These are phyloP conservation scores for Ia io DNA, from an alignment of 2,113 vertebrate species.

Conservation along the genomic window DNA sequence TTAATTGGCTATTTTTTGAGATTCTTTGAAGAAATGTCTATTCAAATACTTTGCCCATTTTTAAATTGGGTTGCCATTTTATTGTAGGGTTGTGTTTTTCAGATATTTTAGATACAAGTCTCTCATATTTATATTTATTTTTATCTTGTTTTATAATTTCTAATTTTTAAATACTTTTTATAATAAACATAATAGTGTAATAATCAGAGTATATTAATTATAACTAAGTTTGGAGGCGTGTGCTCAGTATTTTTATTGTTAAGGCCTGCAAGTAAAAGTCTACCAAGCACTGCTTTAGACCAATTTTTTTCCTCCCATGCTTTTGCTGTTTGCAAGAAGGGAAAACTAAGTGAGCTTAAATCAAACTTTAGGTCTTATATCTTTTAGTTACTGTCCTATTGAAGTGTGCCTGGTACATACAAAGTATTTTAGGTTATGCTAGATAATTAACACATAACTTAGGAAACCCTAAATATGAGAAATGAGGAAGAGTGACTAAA, in stretches of 20 bases:
- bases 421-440: conserved; percentile 6
- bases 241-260: background rate
- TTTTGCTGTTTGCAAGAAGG: background rate
- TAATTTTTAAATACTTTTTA: conserved; percentile 17
- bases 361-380: background rate
- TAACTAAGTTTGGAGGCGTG: background rate
- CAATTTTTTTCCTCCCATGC: background rate
- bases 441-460: background rate
- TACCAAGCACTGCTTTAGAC: background rate
- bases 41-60: too few relatives aligned
- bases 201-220: background rate
- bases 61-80: background rate
- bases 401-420: background rate
- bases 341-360: background rate
- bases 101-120: background rate
- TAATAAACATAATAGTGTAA: background rate
- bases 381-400: background rate
- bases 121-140: background rate
- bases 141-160: background rate
- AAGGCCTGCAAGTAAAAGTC: background rate
- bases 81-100: background rate
- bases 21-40: too few relatives aligned
- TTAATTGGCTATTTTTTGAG: too few relatives aligned
- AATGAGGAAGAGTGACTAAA: background rate
- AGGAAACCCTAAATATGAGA: background rate